Evolutionary conservation across 37 sponge, comb jelly and placozoan species (phyloP).

Genomic region (Beroe forskalii): DNA sequence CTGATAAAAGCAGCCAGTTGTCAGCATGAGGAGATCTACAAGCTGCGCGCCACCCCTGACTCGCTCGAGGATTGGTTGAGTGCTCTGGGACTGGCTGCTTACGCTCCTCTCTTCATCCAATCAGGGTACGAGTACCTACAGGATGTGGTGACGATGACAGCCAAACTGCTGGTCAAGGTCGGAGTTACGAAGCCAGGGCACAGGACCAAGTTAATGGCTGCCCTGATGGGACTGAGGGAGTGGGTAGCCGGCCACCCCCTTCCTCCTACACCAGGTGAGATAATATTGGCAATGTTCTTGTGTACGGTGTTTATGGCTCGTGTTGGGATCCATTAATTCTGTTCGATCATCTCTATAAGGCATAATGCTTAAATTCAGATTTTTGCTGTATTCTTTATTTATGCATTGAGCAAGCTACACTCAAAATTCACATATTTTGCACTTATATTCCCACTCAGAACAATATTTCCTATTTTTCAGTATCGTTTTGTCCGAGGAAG

Average conservation of each 20-base stretch:
- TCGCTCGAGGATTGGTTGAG: not conserved
- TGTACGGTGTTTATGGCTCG: too few species aligned
- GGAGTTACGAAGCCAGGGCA: not conserved
- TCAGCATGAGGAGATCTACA: not conserved
- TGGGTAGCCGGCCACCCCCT: not conserved
- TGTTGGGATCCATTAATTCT: too few species aligned
- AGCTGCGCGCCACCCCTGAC: not conserved
- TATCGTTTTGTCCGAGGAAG: not conserved
- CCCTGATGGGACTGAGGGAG: not conserved
- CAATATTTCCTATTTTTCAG: too few species aligned
- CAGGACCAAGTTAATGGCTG: slow-evolving; percentile 12
- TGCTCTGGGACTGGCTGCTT: not conserved
- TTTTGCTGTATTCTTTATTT: too few species aligned
- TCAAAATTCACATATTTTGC: too few species aligned
- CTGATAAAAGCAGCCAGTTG: slow-evolving; percentile 7
- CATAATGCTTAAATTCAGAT: too few species aligned
- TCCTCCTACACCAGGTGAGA: not conserved
- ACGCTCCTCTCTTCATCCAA: not conserved
- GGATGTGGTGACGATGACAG: not conserved
- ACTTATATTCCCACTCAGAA: too few species aligned
- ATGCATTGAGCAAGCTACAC: too few species aligned
- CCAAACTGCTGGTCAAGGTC: slow-evolving; percentile 1
- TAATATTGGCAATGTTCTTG: too few species aligned
- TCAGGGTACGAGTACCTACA: slow-evolving; percentile 2
- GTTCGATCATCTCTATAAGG: too few species aligned